Conservation (phyloP, 2,797 vertebrate genomes). For the Typhlichthys subterraneus region DNA sequence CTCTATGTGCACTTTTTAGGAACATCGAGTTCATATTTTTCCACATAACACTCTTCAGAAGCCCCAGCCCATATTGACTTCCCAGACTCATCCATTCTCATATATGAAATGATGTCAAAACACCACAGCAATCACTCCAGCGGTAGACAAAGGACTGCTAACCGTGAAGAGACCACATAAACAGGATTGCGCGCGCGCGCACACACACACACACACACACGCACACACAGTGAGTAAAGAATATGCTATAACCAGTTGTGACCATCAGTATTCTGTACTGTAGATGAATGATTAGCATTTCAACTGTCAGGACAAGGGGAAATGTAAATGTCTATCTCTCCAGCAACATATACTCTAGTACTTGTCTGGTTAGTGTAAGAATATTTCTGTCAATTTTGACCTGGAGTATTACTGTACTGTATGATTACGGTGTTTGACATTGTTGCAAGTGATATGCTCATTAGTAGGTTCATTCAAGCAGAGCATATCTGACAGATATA, state of each 20-base stretch:
- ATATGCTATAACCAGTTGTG: slow-evolving; percentile 33
- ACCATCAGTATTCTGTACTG: slow-evolving; percentile 35
- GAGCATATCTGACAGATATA: no score
- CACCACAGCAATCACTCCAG: slow-evolving; percentile 70
- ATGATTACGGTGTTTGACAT: background rate
- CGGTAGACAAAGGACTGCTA: slow-evolving; percentile 57
- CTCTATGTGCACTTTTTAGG: slow-evolving; percentile 7
- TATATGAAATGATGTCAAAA: slow-evolving; percentile 75
- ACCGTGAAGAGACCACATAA: slow-evolving; percentile 41
- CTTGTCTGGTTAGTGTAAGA: no score
- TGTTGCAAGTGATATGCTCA: no score
- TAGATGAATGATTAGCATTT: slow-evolving; percentile 21
- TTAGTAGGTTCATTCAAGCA: no score
- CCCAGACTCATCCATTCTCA: slow-evolving; percentile 73
- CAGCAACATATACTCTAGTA: background rate
- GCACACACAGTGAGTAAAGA: background rate
- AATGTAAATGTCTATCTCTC: slow-evolving; percentile 14
- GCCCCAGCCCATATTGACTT: slow-evolving; percentile 67
- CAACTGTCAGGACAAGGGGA: slow-evolving; percentile 22
- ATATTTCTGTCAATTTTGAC: background rate
- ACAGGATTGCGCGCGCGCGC: slow-evolving; percentile 22
- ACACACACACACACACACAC: slow-evolving; percentile 18
- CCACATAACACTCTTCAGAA: slow-evolving; percentile 64
- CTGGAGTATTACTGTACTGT: background rate
- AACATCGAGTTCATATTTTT: slow-evolving; percentile 61